Base-by-base conservation (phyloP, 2,888 invertebrate genomes). In the Microchrysa polita region DNA sequence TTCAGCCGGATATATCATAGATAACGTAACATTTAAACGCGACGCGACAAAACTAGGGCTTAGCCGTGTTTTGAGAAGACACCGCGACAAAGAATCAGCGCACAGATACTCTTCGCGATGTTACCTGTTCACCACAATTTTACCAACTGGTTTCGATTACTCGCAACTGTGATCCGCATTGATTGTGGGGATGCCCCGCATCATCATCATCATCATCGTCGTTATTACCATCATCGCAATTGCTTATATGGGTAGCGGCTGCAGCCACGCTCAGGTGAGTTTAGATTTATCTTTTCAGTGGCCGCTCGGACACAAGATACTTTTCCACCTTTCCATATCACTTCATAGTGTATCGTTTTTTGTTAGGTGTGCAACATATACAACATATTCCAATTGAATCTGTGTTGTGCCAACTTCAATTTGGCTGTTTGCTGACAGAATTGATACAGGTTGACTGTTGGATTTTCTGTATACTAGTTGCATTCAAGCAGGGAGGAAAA, bases 41-140 rank as follows among this genome's bases (percentile, higher is more conserved):
- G 27, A 34, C 40, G 18, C 40, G 18, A n/a, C 40, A 40, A 16
- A 61, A 23, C 61, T 61, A 61, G 61, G 40, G 40, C 61, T 61
- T 7, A 14, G n/a, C 59, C 23, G 59, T 23, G 27, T 27, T n/a
- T 5, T 14, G 16, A n/a, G 40, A 16, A 14, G 61, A 42, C 40
- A 27, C 27, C 61, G 61, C 5, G 61, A 16, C 42, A 10, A 48
- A 7, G 20, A 48, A 18, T 22, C 4, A 34, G 65, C 10, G 22
- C 18, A 48, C 48, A 67, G 18, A 10, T 53, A 23, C 9, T n/a
- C 53, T n/a, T n/a, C 53, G 34, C 55, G 52, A 63, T 78, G 76
- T 75, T 76, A 73, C 74, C 74, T 71, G 76, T 74, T 75, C 78
- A 75, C 76, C 76, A 76, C 73, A 76, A 75, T 76, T 77, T 76